Evolutionary conservation across 2,888 invertebrate genomes (phyloP), one percentile per base, ranked within the genome.

Genomic region (Agonopterix heracliana): DNA sequence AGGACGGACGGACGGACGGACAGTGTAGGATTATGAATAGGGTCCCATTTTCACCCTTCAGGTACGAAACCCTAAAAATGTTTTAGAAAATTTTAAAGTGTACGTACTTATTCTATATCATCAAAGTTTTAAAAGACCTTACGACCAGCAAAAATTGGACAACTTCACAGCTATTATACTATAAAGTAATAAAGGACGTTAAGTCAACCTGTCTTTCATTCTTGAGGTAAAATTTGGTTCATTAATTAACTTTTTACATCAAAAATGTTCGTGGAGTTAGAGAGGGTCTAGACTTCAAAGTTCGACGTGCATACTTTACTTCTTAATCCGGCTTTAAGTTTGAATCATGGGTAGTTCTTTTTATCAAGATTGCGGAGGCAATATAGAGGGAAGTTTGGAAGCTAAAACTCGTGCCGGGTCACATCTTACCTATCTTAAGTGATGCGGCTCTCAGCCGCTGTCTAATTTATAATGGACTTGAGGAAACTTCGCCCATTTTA

Each of bases 391-490:
- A 85, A 86, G 79, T 85, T 84, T 70, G 80, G 78, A 67, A 71
- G 74, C 77, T 75, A 68, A 74, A 80, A 76, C 75, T 83, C 83
- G 81, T 81, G 81, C 76, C 79, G 81, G 86, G 86, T 84, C 86
- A 83, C 81, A 85, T 84, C 81, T 78, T 85, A 85, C 86, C 86
- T 85, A 87, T 84, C 87, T 87, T 81, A 87, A 86, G 82, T 83
- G 87, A 87, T 85, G 86, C 84, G 85, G 79, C 79, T 78, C 83
- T 85, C 71, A 71, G 71, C 82, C 84, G 79, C 80, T 82, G 87
- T 87, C 87, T 88, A 87, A 88, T 88, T 88, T 87, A 87, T 88
- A 88, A 87, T 88, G 87, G 88, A 86, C 87, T 88, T 87, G 80
- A 75, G 85, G 78, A 85, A 88, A 87, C 86, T 88, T 88, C 66